phyloP scores from a whole-genome alignment of 2,888 invertebrate species.

The Athalia rosae region DNA sequence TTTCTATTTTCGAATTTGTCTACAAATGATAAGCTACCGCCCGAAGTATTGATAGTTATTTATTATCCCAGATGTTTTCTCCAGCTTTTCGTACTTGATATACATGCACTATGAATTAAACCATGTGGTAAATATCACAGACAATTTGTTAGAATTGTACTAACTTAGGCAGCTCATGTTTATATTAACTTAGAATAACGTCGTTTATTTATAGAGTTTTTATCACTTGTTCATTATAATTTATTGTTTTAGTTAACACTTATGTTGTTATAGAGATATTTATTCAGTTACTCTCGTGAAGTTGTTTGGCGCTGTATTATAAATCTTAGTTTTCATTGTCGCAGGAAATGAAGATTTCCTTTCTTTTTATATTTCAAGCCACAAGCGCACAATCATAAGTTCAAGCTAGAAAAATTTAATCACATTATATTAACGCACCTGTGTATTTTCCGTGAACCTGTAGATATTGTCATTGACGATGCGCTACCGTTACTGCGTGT shows the following conservation, averaged over 20 bases:
- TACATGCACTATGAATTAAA: too few species aligned
- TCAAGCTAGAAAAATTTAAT: not conserved
- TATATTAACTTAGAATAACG: not conserved
- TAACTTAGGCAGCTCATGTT: conserved; percentile 7
- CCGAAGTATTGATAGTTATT: conserved; percentile 5
- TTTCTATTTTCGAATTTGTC: conserved; percentile 20
- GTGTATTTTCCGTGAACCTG: not conserved
- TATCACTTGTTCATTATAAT: conserved; percentile 18
- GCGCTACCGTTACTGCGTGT: not conserved
- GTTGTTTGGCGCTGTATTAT: not conserved
- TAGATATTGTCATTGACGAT: not conserved
- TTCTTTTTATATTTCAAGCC: not conserved
- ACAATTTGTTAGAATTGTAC: not conserved
- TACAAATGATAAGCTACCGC: conserved; percentile 2
- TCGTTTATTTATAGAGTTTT: conserved; percentile 11
- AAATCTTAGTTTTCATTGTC: conserved; percentile 12
- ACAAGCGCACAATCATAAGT: conserved; percentile 9
- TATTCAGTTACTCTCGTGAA: not conserved
- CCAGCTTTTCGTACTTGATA: not conserved
- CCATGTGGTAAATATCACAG: not conserved
- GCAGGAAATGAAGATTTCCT: not conserved
- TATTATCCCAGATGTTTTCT: conserved; percentile 7
- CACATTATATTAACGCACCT: not conserved
- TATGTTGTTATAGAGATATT: conserved; percentile 30
- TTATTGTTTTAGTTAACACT: conserved; percentile 19